Conservation (phyloP, 2,888 invertebrate genomes). For the Cryptocheilus praepositus region DNA sequence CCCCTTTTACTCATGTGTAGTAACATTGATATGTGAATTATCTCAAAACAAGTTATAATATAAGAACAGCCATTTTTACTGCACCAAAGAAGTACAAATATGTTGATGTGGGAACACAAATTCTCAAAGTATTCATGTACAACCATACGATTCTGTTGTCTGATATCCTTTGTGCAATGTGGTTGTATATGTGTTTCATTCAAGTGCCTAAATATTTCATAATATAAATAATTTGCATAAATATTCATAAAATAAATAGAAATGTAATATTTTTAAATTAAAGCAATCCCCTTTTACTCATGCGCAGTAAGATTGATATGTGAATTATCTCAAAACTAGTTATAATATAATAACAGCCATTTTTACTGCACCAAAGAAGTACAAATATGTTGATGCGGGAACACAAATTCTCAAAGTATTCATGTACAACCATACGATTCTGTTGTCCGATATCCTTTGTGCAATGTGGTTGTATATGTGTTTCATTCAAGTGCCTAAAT, state of each 20-base stretch:
- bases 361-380: background rate
- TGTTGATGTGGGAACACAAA: background rate
- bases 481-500: background rate
- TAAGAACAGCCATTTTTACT: background rate
- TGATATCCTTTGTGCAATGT: too few relatives aligned
- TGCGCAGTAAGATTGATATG: conserved; percentile 5
- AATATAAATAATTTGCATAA: too few relatives aligned
- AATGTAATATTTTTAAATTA: too few relatives aligned
- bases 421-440: background rate
- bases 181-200: too few relatives aligned
- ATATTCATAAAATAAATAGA: too few relatives aligned
- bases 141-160: background rate
- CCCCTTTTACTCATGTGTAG: background rate
- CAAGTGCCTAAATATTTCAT: too few relatives aligned
- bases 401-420: background rate
- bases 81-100: background rate
- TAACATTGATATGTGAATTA: conserved; percentile 26
- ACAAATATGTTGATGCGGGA: background rate
- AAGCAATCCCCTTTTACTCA: background rate
- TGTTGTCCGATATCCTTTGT: too few relatives aligned
- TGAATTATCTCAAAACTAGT: conserved; percentile 28
- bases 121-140: background rate
- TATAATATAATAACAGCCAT: background rate
- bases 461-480: too few relatives aligned
- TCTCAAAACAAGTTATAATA: conserved; percentile 14